phyloP scores from a whole-genome alignment of 2,113 vertebrate species.

The Mola mola region DNA sequence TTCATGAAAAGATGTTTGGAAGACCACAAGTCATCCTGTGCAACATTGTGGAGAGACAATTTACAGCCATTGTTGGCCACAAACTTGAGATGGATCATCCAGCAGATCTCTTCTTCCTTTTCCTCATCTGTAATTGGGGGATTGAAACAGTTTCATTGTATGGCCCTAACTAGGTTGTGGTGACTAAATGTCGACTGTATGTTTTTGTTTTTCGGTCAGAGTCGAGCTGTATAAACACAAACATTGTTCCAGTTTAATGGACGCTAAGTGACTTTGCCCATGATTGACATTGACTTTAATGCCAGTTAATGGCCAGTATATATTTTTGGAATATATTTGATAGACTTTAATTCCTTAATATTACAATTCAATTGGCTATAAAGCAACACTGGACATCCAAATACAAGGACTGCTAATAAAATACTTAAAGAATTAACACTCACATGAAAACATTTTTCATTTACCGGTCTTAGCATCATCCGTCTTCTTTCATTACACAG shows the following conservation, averaged over 20 bases:
- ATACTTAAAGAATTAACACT: conserved; percentile 9
- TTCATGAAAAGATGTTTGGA: conserved; percentile 45
- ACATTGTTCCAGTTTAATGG: conserved; percentile 73
- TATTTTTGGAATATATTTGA: conserved; percentile 50
- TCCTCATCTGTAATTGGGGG: conserved; percentile 46
- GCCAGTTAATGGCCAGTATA: conserved; percentile 61
- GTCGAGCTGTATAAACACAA: conserved; percentile 68
- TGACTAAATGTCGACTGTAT: conserved; percentile 58
- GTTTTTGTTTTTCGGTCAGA: conserved; percentile 66
- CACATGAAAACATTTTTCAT: too few species aligned
- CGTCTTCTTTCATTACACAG: conserved; percentile 25
- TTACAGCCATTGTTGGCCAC: conserved; percentile 33
- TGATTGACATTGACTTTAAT: conserved; percentile 71
- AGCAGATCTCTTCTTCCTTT: conserved; percentile 47
- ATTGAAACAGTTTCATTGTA: conserved; percentile 68
- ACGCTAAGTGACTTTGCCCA: conserved; percentile 61
- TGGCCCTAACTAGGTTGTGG: conserved; percentile 61
- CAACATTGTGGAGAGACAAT: conserved; percentile 33
- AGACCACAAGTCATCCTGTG: conserved; percentile 38
- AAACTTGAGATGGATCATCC: conserved; percentile 63
- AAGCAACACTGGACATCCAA: conserved; percentile 36
- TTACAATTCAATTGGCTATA: conserved; percentile 22
- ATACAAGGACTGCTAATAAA: conserved; percentile 33
- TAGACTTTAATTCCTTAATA: conserved; percentile 47
- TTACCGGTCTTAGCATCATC: background rate